A percentile compares a stretch with the other conserved stretches of the same genome.
Conservation (phyloP, 2,888 invertebrate species). For the Acleris sparsana region DNA sequence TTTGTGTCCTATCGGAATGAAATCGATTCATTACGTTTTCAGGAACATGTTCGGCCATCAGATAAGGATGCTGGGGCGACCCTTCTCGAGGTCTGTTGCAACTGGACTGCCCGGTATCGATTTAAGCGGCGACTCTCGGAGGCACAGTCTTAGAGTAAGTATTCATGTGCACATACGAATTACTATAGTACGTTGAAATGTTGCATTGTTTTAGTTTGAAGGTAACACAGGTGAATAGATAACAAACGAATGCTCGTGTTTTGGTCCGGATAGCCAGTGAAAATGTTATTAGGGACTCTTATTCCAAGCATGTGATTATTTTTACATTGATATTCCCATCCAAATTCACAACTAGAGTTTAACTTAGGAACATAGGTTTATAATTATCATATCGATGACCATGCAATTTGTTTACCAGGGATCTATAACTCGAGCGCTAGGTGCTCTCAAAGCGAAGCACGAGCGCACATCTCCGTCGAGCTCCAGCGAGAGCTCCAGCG, state of each 20-base stretch:
- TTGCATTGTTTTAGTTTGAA: too few species aligned
- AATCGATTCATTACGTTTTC: slow-evolving; percentile 66
- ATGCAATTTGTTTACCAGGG: slow-evolving; percentile 75
- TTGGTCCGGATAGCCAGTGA: too few species aligned
- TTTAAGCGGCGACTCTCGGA: slow-evolving; percentile 78
- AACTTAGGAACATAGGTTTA: too few species aligned
- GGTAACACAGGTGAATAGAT: too few species aligned
- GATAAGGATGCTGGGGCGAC: slow-evolving; percentile 86
- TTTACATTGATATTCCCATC: too few species aligned
- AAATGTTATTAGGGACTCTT: too few species aligned
- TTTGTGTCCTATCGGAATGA: slow-evolving; percentile 62
- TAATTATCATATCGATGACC: neutral
- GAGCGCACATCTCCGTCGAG: slow-evolving; percentile 87
- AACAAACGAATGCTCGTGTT: too few species aligned
- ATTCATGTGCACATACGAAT: neutral
- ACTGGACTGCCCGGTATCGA: slow-evolving; percentile 82
- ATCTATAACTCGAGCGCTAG: slow-evolving; percentile 88
- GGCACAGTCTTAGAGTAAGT: slow-evolving; percentile 84
- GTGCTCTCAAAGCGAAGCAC: slow-evolving; percentile 85
- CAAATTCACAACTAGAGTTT: too few species aligned
- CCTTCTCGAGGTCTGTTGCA: slow-evolving; percentile 86
- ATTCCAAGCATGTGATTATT: too few species aligned
- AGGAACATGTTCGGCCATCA: slow-evolving; percentile 86
- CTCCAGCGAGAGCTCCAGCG: slow-evolving; percentile 85
- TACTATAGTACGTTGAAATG: too few species aligned